Evolutionary conservation across 2,113 vertebrate genomes (phyloP), one percentile per base, ranked within the genome.

Genomic region (Bolborhynchus lineola): DNA sequence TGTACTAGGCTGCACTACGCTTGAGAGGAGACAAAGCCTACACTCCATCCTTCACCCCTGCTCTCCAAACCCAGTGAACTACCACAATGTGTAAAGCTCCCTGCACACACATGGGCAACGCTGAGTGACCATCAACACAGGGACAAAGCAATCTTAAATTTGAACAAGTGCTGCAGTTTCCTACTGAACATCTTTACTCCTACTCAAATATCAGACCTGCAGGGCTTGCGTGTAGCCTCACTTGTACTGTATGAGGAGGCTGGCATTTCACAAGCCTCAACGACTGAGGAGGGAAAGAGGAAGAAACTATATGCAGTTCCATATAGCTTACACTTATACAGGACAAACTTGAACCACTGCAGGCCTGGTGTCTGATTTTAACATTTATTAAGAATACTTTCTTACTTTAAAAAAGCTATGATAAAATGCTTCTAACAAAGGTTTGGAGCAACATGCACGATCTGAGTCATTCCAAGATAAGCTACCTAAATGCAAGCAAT

Each of bases 291-390:
- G 10, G 9, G 8, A 41, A 62, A 92, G 4, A 17, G 10, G 6
- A 1, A 1, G 2, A 12, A 70, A 72, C 18, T 2, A 2, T 8
- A 44, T 2, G 7, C 15, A 47, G 20, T 16, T 82, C 21, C 55
- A 2, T 14, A 16, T 0, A 77, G 17, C 29, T 57, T 23, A 33
- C 31, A 37, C 21, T 55, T 33, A 39, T 16, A 65, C 24, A 71
- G 24, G 8, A 57, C 37, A 50, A 35, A 31, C 13, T 13, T 13
- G 21, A 37, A 44, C 21, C 16, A 33, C 8, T 50, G 42, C 62
- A 82, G 35, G 11, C 39, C 47, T 1, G 8, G 16, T 42, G 33
- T 78, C 41, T 6, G 6, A 17, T 33, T 70, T 78, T 11, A 70
- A 49, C 1, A 3, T 17, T 28, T 25, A 31, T 16, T 42, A 68